Percentiles rank a stretch among this genome's conserved stretches.
phyloP scores from a whole-genome alignment of 2,113 vertebrate species.

The Orycteropus afer region DNA sequence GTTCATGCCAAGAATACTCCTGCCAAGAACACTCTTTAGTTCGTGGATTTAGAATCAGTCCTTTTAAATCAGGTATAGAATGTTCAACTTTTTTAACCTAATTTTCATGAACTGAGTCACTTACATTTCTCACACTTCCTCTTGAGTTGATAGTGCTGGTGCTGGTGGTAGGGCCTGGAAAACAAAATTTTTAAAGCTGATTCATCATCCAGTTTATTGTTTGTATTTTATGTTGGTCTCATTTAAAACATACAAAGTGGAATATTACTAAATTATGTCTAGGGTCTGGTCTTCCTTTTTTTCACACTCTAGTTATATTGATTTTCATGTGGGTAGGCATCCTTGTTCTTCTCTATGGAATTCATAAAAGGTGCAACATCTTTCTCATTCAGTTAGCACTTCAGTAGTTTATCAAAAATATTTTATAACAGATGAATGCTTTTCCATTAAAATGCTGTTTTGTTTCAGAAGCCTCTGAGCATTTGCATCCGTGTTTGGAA shows the following conservation, averaged over 20 bases:
- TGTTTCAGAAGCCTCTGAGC: not conserved
- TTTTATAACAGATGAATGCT: not conserved
- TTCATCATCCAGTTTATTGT: fast-evolving
- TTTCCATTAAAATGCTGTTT: not conserved
- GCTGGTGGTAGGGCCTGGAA: constrained; percentile 67
- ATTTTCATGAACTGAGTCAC: not conserved
- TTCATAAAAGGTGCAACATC: not conserved
- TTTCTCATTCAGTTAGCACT: not conserved
- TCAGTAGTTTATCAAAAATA: not conserved
- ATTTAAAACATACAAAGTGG: not conserved
- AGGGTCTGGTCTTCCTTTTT: not conserved
- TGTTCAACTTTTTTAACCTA: not conserved
- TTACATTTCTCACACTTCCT: constrained; percentile 81
- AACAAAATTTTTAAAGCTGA: constrained; percentile 24
- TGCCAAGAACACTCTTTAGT: not conserved
- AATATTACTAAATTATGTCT: not conserved
- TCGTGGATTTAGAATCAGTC: not conserved
- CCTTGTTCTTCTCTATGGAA: no score
- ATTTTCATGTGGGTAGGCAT: not conserved
- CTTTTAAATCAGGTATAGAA: not conserved
- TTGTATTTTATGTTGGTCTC: not conserved
- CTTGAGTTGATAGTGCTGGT: constrained; percentile 55
- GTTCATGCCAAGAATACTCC: not conserved
- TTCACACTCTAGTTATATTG: fast-evolving
- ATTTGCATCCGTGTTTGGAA: not conserved